Evolutionary conservation across 2,113 vertebrate species (phyloP).

Genomic region (Varanus salvator): DNA sequence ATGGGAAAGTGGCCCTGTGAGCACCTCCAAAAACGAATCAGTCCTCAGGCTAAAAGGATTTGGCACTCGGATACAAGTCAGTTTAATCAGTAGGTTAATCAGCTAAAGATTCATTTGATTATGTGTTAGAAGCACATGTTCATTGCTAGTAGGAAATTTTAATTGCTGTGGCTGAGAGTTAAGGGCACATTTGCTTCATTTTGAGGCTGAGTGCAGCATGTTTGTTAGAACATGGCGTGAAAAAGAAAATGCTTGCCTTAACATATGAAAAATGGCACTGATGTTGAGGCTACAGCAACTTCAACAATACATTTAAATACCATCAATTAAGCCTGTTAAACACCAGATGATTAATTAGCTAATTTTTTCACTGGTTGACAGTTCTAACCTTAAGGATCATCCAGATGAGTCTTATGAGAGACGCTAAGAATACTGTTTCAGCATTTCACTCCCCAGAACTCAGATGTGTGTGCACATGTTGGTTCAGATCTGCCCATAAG

Average conservation of each 20-base stretch:
- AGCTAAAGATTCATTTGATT: not conserved
- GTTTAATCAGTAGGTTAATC: slow-evolving; percentile 4
- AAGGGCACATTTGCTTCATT: not conserved
- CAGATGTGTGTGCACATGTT: not conserved
- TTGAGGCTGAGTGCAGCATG: not conserved
- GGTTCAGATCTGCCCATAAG: not conserved
- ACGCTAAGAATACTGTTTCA: not conserved
- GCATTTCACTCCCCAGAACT: not conserved
- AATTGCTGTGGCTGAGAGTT: not conserved
- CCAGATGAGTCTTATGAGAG: not conserved
- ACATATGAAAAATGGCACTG: not conserved
- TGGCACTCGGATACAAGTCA: not conserved
- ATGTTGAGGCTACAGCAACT: not conserved
- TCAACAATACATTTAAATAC: not conserved
- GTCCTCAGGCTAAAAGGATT: too few relatives aligned
- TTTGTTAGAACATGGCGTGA: not conserved
- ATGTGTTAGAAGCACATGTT: not conserved
- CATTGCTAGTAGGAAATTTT: not conserved
- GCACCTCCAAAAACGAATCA: too few relatives aligned
- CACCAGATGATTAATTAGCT: not conserved
- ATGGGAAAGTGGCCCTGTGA: too few relatives aligned
- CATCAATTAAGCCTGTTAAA: not conserved
- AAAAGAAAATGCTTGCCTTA: not conserved
- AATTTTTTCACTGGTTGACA: not conserved
- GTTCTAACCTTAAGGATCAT: not conserved